Evolutionary conservation across 2,888 invertebrate genomes (phyloP).

Genomic region (Busseola fusca): DNA sequence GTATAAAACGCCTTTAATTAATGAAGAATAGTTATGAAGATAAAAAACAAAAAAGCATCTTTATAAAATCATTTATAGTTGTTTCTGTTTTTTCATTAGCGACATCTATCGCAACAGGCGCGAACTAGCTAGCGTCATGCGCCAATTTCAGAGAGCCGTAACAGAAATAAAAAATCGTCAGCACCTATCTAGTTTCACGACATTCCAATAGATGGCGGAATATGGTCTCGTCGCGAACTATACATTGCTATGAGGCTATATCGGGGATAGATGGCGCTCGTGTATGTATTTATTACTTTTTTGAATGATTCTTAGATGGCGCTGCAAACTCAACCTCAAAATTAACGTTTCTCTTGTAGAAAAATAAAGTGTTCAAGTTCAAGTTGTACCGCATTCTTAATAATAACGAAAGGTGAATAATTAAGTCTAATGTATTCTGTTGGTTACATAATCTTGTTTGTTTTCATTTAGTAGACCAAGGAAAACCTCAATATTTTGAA

Average conservation of each 20-base stretch:
- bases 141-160: neutral
- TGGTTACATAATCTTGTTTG: constrained; percentile 22
- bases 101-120: constrained; percentile 16
- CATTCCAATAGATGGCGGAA: constrained; percentile 38
- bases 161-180: neutral
- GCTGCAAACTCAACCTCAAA: constrained; percentile 35
- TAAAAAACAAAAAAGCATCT: neutral
- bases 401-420: constrained; percentile 14
- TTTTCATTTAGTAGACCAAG: constrained; percentile 34
- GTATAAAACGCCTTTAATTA: neutral
- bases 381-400: neutral
- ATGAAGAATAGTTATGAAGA: neutral
- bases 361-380: constrained; percentile 14
- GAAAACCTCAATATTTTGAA: constrained; percentile 16
- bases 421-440: neutral
- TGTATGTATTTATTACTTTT: neutral
- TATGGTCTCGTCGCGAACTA: too few species aligned
- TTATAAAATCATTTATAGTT: accelerated
- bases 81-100: neutral
- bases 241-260: accelerated
- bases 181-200: neutral
- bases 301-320: constrained; percentile 25
- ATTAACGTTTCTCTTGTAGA: neutral
- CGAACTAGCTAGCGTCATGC: neutral
- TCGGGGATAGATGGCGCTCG: constrained; percentile 2